Percentiles rank a stretch among this genome's conserved stretches.
Conservation (phyloP, 2,113 vertebrate species). For the Mus spicilegus region DNA sequence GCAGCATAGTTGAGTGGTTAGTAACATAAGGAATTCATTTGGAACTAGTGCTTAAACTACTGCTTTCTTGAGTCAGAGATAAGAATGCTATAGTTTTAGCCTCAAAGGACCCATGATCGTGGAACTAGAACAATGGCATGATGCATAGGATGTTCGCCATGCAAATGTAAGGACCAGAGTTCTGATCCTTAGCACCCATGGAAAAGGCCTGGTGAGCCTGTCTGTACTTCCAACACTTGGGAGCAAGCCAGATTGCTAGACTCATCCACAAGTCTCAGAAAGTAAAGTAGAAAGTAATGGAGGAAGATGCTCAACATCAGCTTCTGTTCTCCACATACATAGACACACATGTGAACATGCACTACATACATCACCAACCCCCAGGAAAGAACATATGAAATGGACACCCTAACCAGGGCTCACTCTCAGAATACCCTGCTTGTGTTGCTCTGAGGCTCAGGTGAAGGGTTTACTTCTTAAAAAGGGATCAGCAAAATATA, state of each 20-base stretch:
- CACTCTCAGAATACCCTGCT: not conserved
- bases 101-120: not conserved
- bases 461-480: conserved; percentile 13
- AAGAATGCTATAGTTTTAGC: conserved; percentile 13
- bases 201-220: not conserved
- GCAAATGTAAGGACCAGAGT: not conserved
- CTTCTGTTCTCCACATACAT: not conserved
- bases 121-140: not conserved
- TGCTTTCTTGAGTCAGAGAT: conserved; percentile 13
- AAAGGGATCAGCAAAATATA: conserved; percentile 16
- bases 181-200: not conserved
- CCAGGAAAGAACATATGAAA: not conserved
- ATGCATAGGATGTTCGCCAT: not conserved
- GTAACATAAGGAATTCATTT: not conserved
- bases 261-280: not conserved
- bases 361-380: not conserved
- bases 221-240: not conserved
- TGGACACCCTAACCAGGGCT: not conserved
- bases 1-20: not conserved
- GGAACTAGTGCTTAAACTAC: not conserved
- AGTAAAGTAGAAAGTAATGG: not conserved
- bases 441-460: not conserved
- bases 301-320: not conserved
- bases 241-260: not conserved
- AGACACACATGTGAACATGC: not conserved